Base-by-base conservation (phyloP, 92 coral and sea anemone species). In the Porites rus region DNA sequence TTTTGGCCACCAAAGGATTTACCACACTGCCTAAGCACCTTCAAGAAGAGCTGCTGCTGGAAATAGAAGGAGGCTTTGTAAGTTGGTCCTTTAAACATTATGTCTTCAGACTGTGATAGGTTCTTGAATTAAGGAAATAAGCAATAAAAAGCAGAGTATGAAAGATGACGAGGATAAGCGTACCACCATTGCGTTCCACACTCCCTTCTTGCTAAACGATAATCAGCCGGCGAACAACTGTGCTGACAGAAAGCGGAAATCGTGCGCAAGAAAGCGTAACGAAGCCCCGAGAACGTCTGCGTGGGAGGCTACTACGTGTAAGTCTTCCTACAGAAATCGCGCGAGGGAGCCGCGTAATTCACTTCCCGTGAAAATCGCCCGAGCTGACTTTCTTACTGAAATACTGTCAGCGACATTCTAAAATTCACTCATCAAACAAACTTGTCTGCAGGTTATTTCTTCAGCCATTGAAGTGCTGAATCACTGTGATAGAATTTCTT, bases 401-500 rank as follows among this genome's bases (percentile, higher is more conserved):
- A 56, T 56, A 0, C 10, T 54, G 60, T 54, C 12, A 54, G 60
- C 2, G 60, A 13, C 60, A 9, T 56, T 56, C 61, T 1, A 14
- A 56, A 56, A 4, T 14, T 56, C 1, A 56, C 61, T 14, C 16
- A 56, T 56, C 13, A 56, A 56, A 56, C 11, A 56, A 10, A 7
- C 38, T 65, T 59, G n/a, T 62, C n/a, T 69, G 8, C 76, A 94
- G 98, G 84, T 66, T 25, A 63, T 81, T 16, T 61, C 77, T 10
- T 89, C 90, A 28, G 94, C 86, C 16, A 79, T 94, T 18, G 92
- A 84, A 67, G 72, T 90, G 6, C 78, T 94, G 83, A 87, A 87
- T 73, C 92, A 92, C 38, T 90, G 90, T 52, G 98, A 94, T 76
- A 87, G 89, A 22, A 74, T 94, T 31, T 76, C 89, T 10, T 88